A percentile compares a stretch with the other conserved stretches of the same genome.
These are phyloP conservation scores for Caenorhabditis sinica DNA, from an alignment of 2,888 invertebrate species.

Conservation along the genomic window DNA sequence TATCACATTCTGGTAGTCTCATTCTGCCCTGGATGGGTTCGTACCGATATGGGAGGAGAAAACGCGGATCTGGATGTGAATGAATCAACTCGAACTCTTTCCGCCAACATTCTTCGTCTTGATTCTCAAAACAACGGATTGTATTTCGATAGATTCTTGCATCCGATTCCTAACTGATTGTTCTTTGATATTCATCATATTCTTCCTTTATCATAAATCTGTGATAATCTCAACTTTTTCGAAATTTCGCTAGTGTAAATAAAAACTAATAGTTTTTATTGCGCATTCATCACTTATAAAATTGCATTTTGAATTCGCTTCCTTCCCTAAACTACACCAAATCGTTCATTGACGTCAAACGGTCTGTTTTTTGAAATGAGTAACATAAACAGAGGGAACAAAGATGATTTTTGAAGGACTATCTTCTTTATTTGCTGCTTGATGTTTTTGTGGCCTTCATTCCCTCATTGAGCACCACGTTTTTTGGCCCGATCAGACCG, in stretches of 20 bases:
- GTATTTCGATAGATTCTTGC: conserved; percentile 50
- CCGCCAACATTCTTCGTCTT: conserved; percentile 48
- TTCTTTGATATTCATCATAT: background rate
- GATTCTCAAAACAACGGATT: conserved; percentile 48
- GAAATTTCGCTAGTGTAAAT: background rate
- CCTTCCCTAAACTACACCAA: conserved; percentile 12
- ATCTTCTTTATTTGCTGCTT: background rate
- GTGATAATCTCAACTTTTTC: conserved; percentile 9
- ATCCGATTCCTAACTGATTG: conserved; percentile 54
- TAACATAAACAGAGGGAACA: conserved; percentile 17
- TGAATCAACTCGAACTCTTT: conserved; percentile 45
- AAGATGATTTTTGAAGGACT: conserved; percentile 34
- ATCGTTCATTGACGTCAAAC: conserved; percentile 50
- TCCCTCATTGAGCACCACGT: conserved; percentile 15
- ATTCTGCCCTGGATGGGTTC: conserved; percentile 77
- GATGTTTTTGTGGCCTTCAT: conserved; percentile 1
- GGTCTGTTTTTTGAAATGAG: conserved; percentile 17
- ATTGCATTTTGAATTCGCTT: conserved; percentile 31
- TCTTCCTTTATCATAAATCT: background rate
- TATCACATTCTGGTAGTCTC: conserved; percentile 64
- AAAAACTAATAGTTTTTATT: background rate
- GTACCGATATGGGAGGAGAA: conserved; percentile 77
- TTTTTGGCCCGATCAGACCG: conserved; percentile 11
- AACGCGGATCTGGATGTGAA: conserved; percentile 65
- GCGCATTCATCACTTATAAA: conserved; percentile 29